Evolutionary conservation across 2,888 invertebrate genomes (phyloP).

Genomic region (Hypomecis atomaria): DNA sequence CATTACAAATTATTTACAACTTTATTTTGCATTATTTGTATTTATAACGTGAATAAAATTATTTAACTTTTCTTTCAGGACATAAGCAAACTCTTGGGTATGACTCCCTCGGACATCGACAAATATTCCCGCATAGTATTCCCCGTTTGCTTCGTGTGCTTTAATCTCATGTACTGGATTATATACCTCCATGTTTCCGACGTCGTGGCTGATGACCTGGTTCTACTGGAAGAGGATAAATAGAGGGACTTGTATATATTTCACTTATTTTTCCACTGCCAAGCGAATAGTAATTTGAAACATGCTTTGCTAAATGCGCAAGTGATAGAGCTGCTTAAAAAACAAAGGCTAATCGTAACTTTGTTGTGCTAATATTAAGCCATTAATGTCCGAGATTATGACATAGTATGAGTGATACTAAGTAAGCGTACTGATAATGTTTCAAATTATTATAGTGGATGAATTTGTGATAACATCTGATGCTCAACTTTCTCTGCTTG

Average conservation of each 20-base stretch:
- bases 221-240: slow-evolving; percentile 89
- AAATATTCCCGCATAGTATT: slow-evolving; percentile 99
- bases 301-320: slow-evolving; percentile 29
- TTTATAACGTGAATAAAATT: not conserved
- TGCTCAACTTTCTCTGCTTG: slow-evolving; percentile 80
- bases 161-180: slow-evolving; percentile 99
- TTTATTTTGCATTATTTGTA: not conserved
- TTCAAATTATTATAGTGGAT: slow-evolving; percentile 75
- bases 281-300: slow-evolving; percentile 73
- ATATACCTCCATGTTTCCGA: slow-evolving; percentile 98
- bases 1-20: too few relatives aligned
- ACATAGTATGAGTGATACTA: not conserved
- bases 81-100: slow-evolving; percentile 95
- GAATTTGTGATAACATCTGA: slow-evolving; percentile 75
- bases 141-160: slow-evolving; percentile 99
- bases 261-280: slow-evolving; percentile 72
- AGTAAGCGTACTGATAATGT: slow-evolving; percentile 39
- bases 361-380: not conserved
- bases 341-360: not conserved
- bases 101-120: slow-evolving; percentile 99
- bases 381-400: not conserved
- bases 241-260: slow-evolving; percentile 71
- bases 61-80: slow-evolving; percentile 80
- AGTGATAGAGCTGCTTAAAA: not conserved
- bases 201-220: slow-evolving; percentile 97